A percentile compares a stretch with the other conserved stretches of the same genome.
Evolutionary conservation across 2,797 vertebrate species (phyloP).

Genomic region (Mastacembelus armatus): DNA sequence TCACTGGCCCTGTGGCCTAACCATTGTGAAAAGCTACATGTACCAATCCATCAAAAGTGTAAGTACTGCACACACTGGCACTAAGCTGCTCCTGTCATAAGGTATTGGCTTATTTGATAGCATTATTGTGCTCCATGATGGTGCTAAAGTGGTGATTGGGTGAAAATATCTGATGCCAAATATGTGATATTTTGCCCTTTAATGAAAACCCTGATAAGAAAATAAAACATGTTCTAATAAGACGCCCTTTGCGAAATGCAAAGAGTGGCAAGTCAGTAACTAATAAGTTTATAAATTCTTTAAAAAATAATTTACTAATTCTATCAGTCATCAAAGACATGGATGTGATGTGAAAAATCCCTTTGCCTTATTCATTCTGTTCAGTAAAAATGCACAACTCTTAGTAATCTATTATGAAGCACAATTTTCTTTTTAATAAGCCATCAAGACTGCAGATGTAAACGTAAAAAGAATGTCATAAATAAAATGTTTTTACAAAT

Average conservation of each 20-base stretch:
- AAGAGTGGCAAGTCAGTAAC: too few species aligned
- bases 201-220: not conserved
- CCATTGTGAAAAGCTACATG: slow-evolving; percentile 50
- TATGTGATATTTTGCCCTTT: not conserved
- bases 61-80: slow-evolving; percentile 30
- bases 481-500: not conserved
- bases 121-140: not conserved
- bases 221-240: not conserved
- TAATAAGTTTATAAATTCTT: not conserved
- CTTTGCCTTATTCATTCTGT: not conserved
- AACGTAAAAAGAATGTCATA: not conserved
- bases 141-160: not conserved
- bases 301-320: not conserved
- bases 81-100: slow-evolving; percentile 50
- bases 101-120: not conserved
- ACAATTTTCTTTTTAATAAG: too few species aligned
- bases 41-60: slow-evolving; percentile 48
- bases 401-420: too few species aligned
- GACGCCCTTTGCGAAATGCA: too few species aligned
- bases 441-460: not conserved
- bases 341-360: not conserved
- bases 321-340: too few species aligned
- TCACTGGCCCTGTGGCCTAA: slow-evolving; percentile 48
- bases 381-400: not conserved
- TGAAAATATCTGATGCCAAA: slow-evolving; percentile 2